A percentile compares a stretch with the other conserved stretches of the same genome.
These are phyloP conservation scores for Anarsia innoxiella DNA, from an alignment of 2,888 invertebrate species.

Conservation along the genomic window DNA sequence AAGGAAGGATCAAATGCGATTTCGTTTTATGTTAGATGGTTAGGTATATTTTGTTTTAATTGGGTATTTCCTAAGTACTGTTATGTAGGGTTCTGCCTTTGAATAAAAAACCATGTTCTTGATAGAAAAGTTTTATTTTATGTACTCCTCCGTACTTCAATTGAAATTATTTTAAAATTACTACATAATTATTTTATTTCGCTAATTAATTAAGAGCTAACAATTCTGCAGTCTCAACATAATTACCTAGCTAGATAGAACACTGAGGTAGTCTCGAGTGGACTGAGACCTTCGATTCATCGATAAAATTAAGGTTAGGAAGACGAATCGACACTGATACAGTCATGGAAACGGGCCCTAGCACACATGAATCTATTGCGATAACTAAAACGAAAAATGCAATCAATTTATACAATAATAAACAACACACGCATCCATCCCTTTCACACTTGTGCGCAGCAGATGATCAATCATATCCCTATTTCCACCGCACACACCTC, in stretches of 20 bases:
- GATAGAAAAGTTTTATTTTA: constrained; percentile 66
- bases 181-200: constrained; percentile 61
- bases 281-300: constrained; percentile 42
- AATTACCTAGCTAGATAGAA: constrained; percentile 67
- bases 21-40: too few relatives aligned
- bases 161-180: constrained; percentile 56
- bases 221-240: constrained; percentile 72
- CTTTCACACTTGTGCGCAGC: constrained; percentile 32
- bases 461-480: constrained; percentile 40
- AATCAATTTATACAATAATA: constrained; percentile 56
- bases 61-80: too few relatives aligned
- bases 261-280: constrained; percentile 61
- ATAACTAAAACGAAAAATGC: constrained; percentile 63
- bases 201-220: constrained; percentile 72
- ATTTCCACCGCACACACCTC: constrained; percentile 41
- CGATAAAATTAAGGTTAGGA: constrained; percentile 21
- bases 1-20: too few relatives aligned
- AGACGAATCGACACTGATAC: constrained; percentile 27
- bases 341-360: constrained; percentile 37
- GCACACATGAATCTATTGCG: constrained; percentile 38
- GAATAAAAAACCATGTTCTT: constrained; percentile 19
- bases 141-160: constrained; percentile 66
- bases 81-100: too few relatives aligned
- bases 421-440: constrained; percentile 24
- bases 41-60: too few relatives aligned